phyloP scores from a whole-genome alignment of 2,797 vertebrate genomes.

The Danio aesculapii region DNA sequence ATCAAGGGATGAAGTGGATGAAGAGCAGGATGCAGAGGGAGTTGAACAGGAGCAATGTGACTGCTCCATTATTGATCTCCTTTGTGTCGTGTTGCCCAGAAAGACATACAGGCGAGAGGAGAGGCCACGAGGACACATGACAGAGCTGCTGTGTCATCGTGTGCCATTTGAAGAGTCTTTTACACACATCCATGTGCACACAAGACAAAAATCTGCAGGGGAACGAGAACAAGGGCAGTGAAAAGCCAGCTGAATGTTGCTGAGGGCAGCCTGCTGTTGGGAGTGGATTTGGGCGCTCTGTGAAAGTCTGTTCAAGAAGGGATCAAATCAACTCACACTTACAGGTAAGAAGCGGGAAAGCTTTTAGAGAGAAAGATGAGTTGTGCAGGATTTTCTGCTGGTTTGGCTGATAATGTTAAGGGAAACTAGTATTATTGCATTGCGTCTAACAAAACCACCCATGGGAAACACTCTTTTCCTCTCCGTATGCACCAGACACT shows the following conservation, averaged over 20 bases:
- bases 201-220: neutral
- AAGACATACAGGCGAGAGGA: slow-evolving; percentile 54
- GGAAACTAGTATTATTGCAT: neutral
- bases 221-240: neutral
- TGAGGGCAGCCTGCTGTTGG: slow-evolving; percentile 8
- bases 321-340: neutral
- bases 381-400: neutral
- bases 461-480: no score
- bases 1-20: slow-evolving; percentile 3
- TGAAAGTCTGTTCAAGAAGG: slow-evolving; percentile 20
- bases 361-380: slow-evolving; percentile 1
- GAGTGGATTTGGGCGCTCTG: slow-evolving; percentile 3
- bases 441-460: no score
- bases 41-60: slow-evolving; percentile 36
- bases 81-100: slow-evolving; percentile 56
- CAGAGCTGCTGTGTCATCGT: slow-evolving; percentile 37
- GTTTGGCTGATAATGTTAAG: neutral
- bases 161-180: slow-evolving; percentile 30
- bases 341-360: slow-evolving; percentile 1
- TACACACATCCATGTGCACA: neutral
- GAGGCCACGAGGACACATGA: slow-evolving; percentile 59
- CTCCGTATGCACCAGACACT: no score
- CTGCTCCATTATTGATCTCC: slow-evolving; percentile 59
- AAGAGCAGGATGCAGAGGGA: slow-evolving; percentile 14
- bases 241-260: slow-evolving; percentile 3